A percentile compares a stretch with the other conserved stretches of the same genome.
Evolutionary conservation across 1,140 invertebrate species (phyloP).

Genomic region (Caerostris extrusa): DNA sequence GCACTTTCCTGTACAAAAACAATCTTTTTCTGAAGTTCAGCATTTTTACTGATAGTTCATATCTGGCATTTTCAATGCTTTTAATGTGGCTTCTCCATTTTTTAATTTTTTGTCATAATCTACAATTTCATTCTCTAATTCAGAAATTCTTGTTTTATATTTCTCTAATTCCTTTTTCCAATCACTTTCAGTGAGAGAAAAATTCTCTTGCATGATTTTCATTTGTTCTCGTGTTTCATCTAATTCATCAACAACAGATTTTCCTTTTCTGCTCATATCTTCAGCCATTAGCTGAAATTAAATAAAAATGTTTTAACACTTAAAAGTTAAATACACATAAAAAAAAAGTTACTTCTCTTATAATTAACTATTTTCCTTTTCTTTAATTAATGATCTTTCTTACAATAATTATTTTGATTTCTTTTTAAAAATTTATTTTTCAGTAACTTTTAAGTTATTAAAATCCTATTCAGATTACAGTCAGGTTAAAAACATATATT

Average conservation of each 20-base stretch:
- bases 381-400: too few relatives aligned
- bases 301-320: background rate
- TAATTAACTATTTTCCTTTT: too few relatives aligned
- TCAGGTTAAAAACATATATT: too few relatives aligned
- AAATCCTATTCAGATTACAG: too few relatives aligned
- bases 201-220: slow-evolving; percentile 90
- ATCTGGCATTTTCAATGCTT: slow-evolving; percentile 82
- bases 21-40: slow-evolving; percentile 84
- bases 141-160: slow-evolving; percentile 81
- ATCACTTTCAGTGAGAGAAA: slow-evolving; percentile 87
- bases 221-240: slow-evolving; percentile 91
- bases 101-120: slow-evolving; percentile 83
- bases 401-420: too few relatives aligned
- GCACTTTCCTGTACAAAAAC: slow-evolving; percentile 79
- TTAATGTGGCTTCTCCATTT: slow-evolving; percentile 71
- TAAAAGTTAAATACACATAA: too few relatives aligned
- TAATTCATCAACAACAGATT: slow-evolving; percentile 86
- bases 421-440: too few relatives aligned
- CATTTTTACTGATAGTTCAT: slow-evolving; percentile 84
- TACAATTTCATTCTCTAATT: slow-evolving; percentile 80
- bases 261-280: slow-evolving; percentile 87
- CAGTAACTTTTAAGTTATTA: too few relatives aligned
- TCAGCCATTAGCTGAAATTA: slow-evolving; percentile 88
- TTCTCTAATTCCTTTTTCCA: slow-evolving; percentile 86
- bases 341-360: too few relatives aligned